Percentiles rank a stretch among this genome's conserved stretches.
phyloP scores from a whole-genome alignment of 2,113 vertebrate species.

The Osmerus eperlanus region DNA sequence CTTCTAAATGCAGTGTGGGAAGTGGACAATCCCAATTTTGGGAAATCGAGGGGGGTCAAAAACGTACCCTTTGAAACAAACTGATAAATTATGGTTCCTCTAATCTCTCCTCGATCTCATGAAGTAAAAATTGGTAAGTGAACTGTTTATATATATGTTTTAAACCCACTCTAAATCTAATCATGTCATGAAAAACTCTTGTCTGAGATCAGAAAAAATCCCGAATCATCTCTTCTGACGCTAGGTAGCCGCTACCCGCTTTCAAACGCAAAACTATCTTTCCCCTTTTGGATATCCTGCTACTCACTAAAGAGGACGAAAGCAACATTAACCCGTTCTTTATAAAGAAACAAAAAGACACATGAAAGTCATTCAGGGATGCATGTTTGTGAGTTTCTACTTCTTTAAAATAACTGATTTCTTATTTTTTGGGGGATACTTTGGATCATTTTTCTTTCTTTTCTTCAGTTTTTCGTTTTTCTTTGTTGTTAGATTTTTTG shows the following conservation, averaged over 20 bases:
- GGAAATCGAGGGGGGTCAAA: constrained; percentile 40
- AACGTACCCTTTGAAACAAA: constrained; percentile 45
- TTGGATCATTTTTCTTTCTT: constrained; percentile 44
- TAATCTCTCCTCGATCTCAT: constrained; percentile 44
- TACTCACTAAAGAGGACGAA: constrained; percentile 59
- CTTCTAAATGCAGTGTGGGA: constrained; percentile 52
- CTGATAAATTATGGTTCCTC: constrained; percentile 41
- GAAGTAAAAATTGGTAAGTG: constrained; percentile 59
- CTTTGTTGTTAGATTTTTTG: constrained; percentile 57
- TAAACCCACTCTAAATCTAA: constrained; percentile 49
- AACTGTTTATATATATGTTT: constrained; percentile 40
- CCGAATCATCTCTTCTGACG: constrained; percentile 47
- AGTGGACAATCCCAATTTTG: constrained; percentile 55
- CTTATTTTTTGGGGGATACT: constrained; percentile 41
- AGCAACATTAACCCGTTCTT: constrained; percentile 59
- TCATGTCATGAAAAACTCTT: constrained; percentile 51
- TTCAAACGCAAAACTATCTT: constrained; percentile 63
- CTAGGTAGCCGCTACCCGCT: constrained; percentile 70
- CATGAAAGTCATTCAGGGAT: constrained; percentile 77
- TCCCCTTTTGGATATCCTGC: constrained; percentile 62
- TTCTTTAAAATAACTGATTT: constrained; percentile 57
- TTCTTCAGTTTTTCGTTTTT: constrained; percentile 51
- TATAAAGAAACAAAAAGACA: constrained; percentile 55
- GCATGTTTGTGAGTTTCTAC: constrained; percentile 71
- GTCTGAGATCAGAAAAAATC: constrained; percentile 59